Base-by-base conservation (phyloP, 2,797 vertebrate species). In the Etheostoma nigrum region DNA sequence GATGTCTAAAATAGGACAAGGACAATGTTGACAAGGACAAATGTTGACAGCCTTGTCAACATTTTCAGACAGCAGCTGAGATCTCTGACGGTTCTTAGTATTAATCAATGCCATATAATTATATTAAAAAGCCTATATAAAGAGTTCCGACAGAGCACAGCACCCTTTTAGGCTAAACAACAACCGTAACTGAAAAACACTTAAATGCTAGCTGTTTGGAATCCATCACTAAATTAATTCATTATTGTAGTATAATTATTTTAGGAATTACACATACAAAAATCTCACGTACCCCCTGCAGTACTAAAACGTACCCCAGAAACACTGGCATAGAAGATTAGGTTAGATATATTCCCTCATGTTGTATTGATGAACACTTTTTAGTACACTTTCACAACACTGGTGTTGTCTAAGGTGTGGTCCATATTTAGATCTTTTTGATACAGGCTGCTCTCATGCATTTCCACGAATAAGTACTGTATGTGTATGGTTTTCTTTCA, bases 51-150 rank as follows among this genome's bases (percentile, higher is more conserved):
- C 42, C 33, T 36, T 66, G 42, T 77, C 63, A 55, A 33, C 10
- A 40, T 60, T 74, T 63, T 70, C 51, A 75, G 57, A 73, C 58
- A 74, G 62, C 82, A 81, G 73, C 76, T 84, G 76, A 57, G 70
- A 47, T 79, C 67, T 68, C 42, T 60, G 67, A 72, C 65, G 59
- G 53, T 12, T 72, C 0, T 12, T 15, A 2, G 23, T 76, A 44
- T 74, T 52, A 48, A 67, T 69, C 23, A 14, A 12, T 55, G 55
- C 13, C 2, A 23, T 69, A 60, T 79, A 67, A 84, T 81, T 53
- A 23, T 23, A 23, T 23, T 3, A 40, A 40, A 40, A 11, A 11
- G 10, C 36, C 36, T 40, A 11, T 40, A 10, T 40, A 40, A 40
- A 40, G 9, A 40, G 36, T 10, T 40, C 11, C 10, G 0, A 40